Conservation (phyloP, 2,888 invertebrate genomes). For the Meiosimyza platycephala region DNA sequence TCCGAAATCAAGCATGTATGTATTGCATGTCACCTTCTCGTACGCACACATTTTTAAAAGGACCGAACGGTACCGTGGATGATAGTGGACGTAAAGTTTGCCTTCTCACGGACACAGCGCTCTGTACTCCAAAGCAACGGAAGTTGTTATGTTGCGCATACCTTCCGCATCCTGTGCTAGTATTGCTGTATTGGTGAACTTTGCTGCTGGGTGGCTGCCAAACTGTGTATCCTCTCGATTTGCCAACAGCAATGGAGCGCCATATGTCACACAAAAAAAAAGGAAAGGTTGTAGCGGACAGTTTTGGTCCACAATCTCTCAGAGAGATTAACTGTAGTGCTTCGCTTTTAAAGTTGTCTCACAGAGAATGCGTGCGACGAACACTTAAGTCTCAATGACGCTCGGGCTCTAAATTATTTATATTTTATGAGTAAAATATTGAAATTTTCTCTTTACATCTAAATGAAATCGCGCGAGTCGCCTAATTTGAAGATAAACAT, state of each 20-base stretch:
- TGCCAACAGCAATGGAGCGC: conserved; percentile 4
- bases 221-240: neutral
- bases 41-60: conserved; percentile 23
- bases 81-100: too few species aligned
- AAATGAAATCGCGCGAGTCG: neutral
- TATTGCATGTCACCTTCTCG: conserved; percentile 36
- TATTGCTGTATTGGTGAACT: neutral
- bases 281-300: too few species aligned
- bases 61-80: neutral
- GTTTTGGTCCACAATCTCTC: neutral
- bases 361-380: conserved; percentile 11
- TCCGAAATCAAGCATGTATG: conserved; percentile 38
- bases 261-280: too few species aligned
- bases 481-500: neutral
- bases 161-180: conserved; percentile 3
- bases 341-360: neutral
- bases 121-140: neutral
- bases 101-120: too few species aligned
- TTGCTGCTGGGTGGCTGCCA: conserved; percentile 17
- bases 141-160: conserved; percentile 6
- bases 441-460: neutral
- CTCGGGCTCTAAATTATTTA: neutral
- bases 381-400: neutral
- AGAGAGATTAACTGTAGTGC: neutral
- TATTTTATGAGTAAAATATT: neutral